Percentiles rank a stretch among this genome's conserved stretches.
These are phyloP conservation scores for Quadroppia sp. DNA, from an alignment of 2,888 invertebrate genomes.

Conservation along the genomic window DNA sequence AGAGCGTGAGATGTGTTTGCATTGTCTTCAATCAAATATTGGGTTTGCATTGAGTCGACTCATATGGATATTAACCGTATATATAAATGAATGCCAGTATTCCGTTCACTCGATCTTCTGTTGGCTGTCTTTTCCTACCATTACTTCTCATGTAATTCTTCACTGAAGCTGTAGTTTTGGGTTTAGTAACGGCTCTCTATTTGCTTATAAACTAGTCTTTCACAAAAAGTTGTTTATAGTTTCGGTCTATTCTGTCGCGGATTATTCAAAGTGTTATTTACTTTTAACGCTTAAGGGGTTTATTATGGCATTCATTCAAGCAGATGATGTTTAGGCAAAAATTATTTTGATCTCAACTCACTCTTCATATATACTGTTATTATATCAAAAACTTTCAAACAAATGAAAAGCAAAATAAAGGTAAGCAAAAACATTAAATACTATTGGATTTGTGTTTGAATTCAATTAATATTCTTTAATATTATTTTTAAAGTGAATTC, in stretches of 20 bases:
- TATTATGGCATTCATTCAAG: background rate
- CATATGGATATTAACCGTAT: slow-evolving; percentile 2
- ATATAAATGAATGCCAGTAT: slow-evolving; percentile 5
- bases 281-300: slow-evolving; percentile 4
- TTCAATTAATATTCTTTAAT: background rate
- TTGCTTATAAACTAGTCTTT: slow-evolving; percentile 12
- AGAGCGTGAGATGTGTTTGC: slow-evolving; percentile 1
- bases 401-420: background rate
- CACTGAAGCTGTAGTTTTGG: background rate
- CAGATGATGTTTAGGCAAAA: too few species aligned
- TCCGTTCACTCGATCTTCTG: slow-evolving; percentile 9
- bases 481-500: background rate
- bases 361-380: background rate
- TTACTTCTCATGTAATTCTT: background rate
- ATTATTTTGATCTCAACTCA: too few species aligned
- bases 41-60: background rate
- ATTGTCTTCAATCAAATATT: slow-evolving; percentile 3
- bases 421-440: background rate
- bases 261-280: slow-evolving; percentile 28
- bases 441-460: background rate
- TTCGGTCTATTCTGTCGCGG: background rate
- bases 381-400: background rate
- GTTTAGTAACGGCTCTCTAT: background rate
- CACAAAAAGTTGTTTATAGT: background rate
- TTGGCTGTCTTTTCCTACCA: background rate